Base-by-base conservation (phyloP, 2,888 invertebrate species). In the Cephus pygmeus region DNA sequence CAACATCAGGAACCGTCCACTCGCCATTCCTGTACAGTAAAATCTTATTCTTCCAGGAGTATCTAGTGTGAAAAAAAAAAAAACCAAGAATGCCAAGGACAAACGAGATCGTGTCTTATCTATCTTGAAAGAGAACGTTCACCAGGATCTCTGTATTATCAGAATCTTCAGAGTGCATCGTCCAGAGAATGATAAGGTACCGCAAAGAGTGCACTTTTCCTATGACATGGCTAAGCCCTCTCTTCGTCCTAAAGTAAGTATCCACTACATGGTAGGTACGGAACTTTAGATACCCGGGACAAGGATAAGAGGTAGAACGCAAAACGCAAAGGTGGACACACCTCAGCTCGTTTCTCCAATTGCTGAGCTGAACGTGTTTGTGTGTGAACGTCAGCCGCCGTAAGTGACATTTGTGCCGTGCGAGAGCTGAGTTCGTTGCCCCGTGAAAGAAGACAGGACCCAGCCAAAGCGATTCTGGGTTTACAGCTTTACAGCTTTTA, bases 391-490 rank as follows among this genome's bases (percentile, higher is more conserved):
- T 75, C 81, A 82, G 79, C 78, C 75, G 69, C 40, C 75, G 77
- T 56, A 75, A 82, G 56, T 56, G 56, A 56, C 56, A 56, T 56
- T 56, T 56, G 56, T 56, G 23, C 56, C 56, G 56, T 56, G 56
- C 56, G 56, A 56, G 56, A 56, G 56, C 56, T 56, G 88, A 88
- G 89, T 89, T 89, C 88, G 85, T 88, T 89, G 89, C 85, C 86
- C 87, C 78, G 85, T 84, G 81, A 87, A 87, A 86, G 87, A 87
- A 87, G 87, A 87, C 84, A 80, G 12, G 69, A 68, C 82, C 80
- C 82, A 79, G 76, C 80, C 79, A 80, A 82, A 83, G 84, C 83
- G 85, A 87, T 87, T 88, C 88, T 88, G 85, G 86, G 86, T 86
- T 85, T 85, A 85, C 85, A 84, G 81, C 84, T 83, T 82, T 78